A percentile compares a stretch with the other conserved stretches of the same genome.
Evolutionary conservation across 2,797 vertebrate species (phyloP).

Genomic region (Chrysocyon brachyurus): DNA sequence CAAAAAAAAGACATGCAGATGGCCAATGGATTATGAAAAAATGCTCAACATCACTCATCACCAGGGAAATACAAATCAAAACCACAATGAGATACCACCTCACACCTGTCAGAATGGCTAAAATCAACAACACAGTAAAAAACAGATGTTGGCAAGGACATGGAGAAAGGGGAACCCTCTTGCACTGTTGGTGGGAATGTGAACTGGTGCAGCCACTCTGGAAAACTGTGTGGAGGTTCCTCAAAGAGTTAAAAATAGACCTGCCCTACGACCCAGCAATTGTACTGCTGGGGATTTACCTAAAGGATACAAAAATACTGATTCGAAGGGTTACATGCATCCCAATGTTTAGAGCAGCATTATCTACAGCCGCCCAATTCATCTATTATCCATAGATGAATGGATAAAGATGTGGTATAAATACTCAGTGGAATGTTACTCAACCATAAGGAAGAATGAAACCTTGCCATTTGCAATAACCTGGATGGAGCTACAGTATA

Average conservation of each 20-base stretch:
- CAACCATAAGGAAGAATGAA: background rate
- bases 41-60: background rate
- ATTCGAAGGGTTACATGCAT: background rate
- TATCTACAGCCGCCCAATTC: background rate
- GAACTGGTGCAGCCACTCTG: background rate
- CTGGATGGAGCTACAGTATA: background rate
- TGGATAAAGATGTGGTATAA: background rate
- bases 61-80: background rate
- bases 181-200: background rate
- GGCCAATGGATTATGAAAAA: background rate
- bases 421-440: background rate
- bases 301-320: background rate
- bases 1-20: background rate
- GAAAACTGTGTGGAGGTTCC: background rate
- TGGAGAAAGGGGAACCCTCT: background rate
- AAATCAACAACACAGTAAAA: background rate
- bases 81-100: background rate
- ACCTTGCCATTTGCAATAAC: background rate
- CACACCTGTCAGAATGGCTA: background rate
- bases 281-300: background rate
- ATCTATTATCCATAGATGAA: background rate
- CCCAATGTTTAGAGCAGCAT: background rate
- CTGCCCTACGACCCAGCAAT: background rate
- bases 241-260: background rate
- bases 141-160: background rate